phyloP scores from a whole-genome alignment of 1,140 invertebrate species.

The Cylas formicarius region DNA sequence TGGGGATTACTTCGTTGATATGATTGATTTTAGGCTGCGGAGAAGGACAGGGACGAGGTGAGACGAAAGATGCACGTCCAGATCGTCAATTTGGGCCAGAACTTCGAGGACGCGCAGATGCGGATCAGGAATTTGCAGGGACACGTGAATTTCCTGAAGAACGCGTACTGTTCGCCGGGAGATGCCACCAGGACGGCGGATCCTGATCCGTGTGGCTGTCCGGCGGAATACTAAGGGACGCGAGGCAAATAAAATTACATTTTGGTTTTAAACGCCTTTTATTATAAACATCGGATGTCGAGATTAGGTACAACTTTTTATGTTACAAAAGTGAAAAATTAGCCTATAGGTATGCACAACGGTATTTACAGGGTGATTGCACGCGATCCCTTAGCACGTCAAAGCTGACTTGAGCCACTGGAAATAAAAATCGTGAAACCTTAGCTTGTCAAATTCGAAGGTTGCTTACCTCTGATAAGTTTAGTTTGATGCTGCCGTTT shows the following conservation, averaged over 20 bases:
- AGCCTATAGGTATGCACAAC: conserved; percentile 1
- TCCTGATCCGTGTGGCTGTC: conserved; percentile 11
- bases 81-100: conserved; percentile 57
- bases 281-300: too few relatives aligned
- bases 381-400: conserved; percentile 48
- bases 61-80: conserved; percentile 61
- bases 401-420: conserved; percentile 72
- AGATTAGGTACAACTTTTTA: too few relatives aligned
- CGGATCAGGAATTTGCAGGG: conserved; percentile 54
- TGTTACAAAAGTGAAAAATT: too few relatives aligned
- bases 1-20: too few relatives aligned
- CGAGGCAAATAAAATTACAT: too few relatives aligned
- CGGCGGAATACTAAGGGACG: conserved; percentile 8
- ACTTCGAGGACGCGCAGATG: conserved; percentile 59
- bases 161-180: conserved; percentile 8
- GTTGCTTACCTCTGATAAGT: conserved; percentile 63
- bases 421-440: conserved; percentile 42
- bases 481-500: conserved; percentile 74
- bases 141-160: conserved; percentile 26
- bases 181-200: conserved; percentile 1
- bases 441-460: conserved; percentile 1
- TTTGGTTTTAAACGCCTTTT: too few relatives aligned
- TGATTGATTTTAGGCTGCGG: too few relatives aligned
- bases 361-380: conserved; percentile 7
- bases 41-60: conserved; percentile 61